These are phyloP conservation scores for Hemichromis elongatus DNA, from an alignment of 2,113 vertebrate genomes.

Conservation along the genomic window DNA sequence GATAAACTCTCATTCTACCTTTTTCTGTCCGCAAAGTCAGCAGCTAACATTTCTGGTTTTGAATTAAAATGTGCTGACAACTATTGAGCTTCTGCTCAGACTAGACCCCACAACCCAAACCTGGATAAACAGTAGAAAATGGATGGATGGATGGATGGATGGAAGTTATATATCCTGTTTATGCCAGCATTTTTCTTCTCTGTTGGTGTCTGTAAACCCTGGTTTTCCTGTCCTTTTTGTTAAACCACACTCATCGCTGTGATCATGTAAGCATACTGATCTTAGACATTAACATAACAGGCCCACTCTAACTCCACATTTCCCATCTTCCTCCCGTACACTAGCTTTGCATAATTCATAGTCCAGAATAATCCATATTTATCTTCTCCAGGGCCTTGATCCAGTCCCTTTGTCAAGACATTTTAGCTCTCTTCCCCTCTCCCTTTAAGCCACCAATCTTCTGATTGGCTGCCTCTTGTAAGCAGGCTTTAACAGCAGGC, in stretches of 20 bases:
- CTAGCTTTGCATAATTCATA: background rate
- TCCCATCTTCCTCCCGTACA: background rate
- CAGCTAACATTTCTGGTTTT: background rate
- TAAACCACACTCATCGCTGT: background rate
- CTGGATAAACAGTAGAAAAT: background rate
- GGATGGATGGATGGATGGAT: background rate
- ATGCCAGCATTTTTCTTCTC: background rate
- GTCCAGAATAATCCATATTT: background rate
- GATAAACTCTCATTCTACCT: background rate
- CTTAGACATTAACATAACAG: too few species aligned
- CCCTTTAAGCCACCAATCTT: background rate
- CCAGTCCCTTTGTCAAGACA: background rate
- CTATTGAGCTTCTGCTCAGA: background rate
- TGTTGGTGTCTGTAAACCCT: background rate
- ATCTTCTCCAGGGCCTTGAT: background rate
- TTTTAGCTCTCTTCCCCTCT: background rate
- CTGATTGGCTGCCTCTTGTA: background rate
- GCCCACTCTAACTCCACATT: background rate
- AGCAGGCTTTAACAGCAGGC: background rate
- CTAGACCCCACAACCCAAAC: background rate
- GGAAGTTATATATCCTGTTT: background rate
- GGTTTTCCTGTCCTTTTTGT: background rate
- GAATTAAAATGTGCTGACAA: background rate
- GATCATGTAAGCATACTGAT: background rate
- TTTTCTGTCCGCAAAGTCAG: background rate